A percentile compares a stretch with the other conserved stretches of the same genome.
Conservation (phyloP, 2,113 vertebrate species). For the Smithornis capensis region DNA sequence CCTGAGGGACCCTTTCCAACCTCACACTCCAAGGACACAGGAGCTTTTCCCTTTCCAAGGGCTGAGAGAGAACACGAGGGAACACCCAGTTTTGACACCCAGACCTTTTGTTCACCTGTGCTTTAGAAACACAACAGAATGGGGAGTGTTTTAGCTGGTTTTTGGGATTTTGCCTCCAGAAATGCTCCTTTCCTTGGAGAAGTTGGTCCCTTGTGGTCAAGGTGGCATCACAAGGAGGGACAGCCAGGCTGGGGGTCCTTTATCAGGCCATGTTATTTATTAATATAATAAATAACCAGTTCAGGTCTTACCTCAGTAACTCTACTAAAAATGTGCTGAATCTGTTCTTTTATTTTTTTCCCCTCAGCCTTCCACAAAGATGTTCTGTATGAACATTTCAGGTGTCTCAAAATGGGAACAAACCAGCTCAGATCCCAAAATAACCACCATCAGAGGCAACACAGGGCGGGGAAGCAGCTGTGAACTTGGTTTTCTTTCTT, state of each 20-base stretch:
- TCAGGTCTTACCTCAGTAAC: neutral
- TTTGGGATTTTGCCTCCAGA: neutral
- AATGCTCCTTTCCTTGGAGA: neutral
- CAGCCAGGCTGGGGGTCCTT: rapidly evolving
- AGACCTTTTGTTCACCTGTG: neutral
- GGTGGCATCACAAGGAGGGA: neutral
- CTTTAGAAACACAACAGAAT: neutral
- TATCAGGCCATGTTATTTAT: neutral
- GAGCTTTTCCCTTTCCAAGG: neutral
- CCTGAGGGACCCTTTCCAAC: neutral
- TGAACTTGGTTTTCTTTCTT: neutral
- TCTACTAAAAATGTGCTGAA: neutral
- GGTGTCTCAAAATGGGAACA: neutral
- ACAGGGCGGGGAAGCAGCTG: neutral
- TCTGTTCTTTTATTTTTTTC: rapidly evolving
- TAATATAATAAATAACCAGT: neutral
- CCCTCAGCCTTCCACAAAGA: neutral
- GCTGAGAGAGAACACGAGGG: neutral
- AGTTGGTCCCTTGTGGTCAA: neutral
- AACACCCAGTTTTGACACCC: neutral
- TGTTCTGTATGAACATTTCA: neutral
- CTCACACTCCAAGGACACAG: neutral
- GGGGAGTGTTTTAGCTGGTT: neutral
- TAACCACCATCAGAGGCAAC: neutral
- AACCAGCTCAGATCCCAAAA: neutral